Evolutionary conservation across 2,888 invertebrate species (phyloP).

Genomic region (Rhyacophila evoluta): DNA sequence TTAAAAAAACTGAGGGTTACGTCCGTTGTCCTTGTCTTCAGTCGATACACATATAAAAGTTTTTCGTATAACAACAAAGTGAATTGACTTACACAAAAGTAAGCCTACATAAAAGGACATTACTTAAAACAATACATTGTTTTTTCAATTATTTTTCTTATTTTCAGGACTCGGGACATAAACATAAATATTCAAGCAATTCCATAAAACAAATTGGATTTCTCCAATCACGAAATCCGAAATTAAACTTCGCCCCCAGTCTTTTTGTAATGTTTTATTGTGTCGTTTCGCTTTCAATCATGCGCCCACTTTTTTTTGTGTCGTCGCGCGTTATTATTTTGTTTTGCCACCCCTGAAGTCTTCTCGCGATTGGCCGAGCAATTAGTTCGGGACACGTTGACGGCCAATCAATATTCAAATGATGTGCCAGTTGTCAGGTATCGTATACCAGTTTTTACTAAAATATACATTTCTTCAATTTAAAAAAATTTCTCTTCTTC

Average conservation of each 20-base stretch:
- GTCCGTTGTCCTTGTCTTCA: no score
- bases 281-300: neutral
- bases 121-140: no score
- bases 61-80: no score
- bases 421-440: neutral
- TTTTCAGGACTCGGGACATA: neutral
- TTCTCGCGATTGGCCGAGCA: slow-evolving; percentile 16
- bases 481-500: no score
- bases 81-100: no score
- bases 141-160: neutral
- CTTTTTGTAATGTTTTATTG: no score
- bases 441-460: no score
- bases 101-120: no score
- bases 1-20: no score
- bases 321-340: neutral
- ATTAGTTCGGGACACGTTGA: slow-evolving; percentile 9
- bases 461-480: no score
- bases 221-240: neutral
- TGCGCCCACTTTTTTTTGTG: neutral
- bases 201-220: neutral
- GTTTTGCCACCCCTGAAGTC: neutral
- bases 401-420: slow-evolving; percentile 34
- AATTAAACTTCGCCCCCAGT: neutral
- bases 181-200: neutral
- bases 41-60: no score